Conservation (phyloP, 2,888 invertebrate genomes). For the Andricus quercusramuli region DNA sequence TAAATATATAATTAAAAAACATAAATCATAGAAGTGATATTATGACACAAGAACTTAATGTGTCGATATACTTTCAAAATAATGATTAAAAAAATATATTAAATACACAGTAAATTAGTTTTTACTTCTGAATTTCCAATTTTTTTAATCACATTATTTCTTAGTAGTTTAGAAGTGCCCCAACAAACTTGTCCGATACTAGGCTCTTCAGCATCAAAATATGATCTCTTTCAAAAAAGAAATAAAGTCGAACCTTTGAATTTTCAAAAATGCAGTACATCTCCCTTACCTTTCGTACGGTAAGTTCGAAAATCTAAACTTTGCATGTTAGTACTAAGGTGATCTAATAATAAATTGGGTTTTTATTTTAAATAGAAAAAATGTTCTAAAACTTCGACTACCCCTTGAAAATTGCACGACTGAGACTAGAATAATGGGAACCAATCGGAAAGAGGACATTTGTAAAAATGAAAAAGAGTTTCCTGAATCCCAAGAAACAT, state of each 20-base stretch:
- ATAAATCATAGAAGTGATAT: too few species aligned
- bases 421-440: conserved; percentile 1
- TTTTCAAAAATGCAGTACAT: conserved; percentile 3
- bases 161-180: neutral
- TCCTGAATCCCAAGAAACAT: neutral
- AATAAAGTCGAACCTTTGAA: conserved; percentile 50
- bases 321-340: neutral
- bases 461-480: neutral
- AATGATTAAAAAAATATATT: neutral
- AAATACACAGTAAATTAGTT: neutral
- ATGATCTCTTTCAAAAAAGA: conserved; percentile 46
- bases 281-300: neutral
- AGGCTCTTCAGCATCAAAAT: conserved; percentile 33
- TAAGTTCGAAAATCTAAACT: neutral
- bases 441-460: neutral
- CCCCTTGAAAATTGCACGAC: neutral
- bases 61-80: neutral
- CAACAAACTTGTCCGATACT: conserved; percentile 39
- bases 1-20: too few species aligned
- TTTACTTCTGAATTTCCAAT: neutral
- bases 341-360: neutral
- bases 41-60: too few species aligned
- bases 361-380: neutral
- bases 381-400: conserved; percentile 26
- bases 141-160: neutral